Percentiles rank a stretch among this genome's conserved stretches.
phyloP scores from a whole-genome alignment of 1,140 invertebrate species.

The Drosophila tropicalis region DNA sequence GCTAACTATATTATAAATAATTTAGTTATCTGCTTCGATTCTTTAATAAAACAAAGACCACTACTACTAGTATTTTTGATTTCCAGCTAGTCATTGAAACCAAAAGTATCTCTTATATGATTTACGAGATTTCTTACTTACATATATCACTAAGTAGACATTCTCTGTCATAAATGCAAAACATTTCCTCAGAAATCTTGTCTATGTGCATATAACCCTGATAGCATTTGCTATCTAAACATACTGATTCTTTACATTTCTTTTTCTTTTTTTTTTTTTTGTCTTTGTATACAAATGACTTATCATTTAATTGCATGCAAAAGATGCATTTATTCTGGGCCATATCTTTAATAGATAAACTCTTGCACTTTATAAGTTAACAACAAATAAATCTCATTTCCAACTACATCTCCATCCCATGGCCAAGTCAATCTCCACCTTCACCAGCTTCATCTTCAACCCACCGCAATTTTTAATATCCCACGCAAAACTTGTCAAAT shows the following conservation, averaged over 20 bases:
- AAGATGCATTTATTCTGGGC: not conserved
- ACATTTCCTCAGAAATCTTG: not conserved
- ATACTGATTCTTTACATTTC: not conserved
- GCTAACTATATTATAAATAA: too few species aligned
- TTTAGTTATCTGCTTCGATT: too few species aligned
- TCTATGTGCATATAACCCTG: constrained; percentile 2
- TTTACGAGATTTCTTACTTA: not conserved
- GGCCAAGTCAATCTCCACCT: not conserved
- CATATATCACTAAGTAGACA: not conserved
- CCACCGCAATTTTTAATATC: constrained; percentile 55
- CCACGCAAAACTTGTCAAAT: constrained; percentile 64
- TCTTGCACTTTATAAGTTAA: constrained; percentile 7
- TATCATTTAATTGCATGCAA: constrained; percentile 14
- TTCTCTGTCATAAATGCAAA: not conserved
- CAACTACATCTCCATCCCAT: constrained; percentile 30
- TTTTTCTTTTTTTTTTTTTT: not conserved
- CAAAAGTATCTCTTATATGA: too few species aligned
- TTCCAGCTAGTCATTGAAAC: too few species aligned
- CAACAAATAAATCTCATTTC: constrained; percentile 14
- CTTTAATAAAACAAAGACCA: too few species aligned
- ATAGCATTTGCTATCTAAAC: constrained; percentile 2
- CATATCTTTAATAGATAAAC: constrained; percentile 4
- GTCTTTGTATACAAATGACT: not conserved
- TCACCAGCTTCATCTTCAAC: not conserved
- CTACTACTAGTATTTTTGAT: too few species aligned